Conservation (phyloP, 2,113 vertebrate genomes). For the Festucalex cinctus region DNA sequence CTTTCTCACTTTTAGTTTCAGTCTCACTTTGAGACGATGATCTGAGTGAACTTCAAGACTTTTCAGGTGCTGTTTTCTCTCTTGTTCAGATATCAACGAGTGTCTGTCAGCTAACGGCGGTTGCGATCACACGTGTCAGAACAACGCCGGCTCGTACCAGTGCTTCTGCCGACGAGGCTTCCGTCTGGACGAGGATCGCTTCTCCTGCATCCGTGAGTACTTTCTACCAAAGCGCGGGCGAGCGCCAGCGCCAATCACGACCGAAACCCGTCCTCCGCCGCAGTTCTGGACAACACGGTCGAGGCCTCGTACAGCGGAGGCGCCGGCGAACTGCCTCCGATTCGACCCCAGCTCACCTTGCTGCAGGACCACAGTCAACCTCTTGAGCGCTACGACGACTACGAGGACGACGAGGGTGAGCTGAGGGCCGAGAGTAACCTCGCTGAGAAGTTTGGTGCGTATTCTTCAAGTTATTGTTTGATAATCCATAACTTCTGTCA, state of each 20-base stretch:
- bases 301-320: conserved; percentile 71
- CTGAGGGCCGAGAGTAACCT: conserved; percentile 84
- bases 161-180: conserved; percentile 81
- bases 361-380: conserved; percentile 77
- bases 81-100: conserved; percentile 84
- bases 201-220: conserved; percentile 81
- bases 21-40: not conserved
- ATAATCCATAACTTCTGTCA: not conserved
- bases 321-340: conserved; percentile 57
- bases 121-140: conserved; percentile 85
- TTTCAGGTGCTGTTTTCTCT: conserved; percentile 4
- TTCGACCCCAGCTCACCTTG: conserved; percentile 74
- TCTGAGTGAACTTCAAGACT: conserved; percentile 9
- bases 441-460: conserved; percentile 83
- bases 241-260: not conserved
- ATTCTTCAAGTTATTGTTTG: not conserved
- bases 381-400: conserved; percentile 77
- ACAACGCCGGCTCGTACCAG: conserved; percentile 84
- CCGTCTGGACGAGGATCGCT: conserved; percentile 79
- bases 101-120: conserved; percentile 74
- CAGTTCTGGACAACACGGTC: conserved; percentile 70
- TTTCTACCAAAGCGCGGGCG: not conserved
- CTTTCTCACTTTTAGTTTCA: not conserved
- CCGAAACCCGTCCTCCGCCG: not conserved
- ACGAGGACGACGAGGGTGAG: conserved; percentile 81